Base-by-base conservation (phyloP, 1,140 invertebrate genomes). In the Platyscapa corneri region DNA sequence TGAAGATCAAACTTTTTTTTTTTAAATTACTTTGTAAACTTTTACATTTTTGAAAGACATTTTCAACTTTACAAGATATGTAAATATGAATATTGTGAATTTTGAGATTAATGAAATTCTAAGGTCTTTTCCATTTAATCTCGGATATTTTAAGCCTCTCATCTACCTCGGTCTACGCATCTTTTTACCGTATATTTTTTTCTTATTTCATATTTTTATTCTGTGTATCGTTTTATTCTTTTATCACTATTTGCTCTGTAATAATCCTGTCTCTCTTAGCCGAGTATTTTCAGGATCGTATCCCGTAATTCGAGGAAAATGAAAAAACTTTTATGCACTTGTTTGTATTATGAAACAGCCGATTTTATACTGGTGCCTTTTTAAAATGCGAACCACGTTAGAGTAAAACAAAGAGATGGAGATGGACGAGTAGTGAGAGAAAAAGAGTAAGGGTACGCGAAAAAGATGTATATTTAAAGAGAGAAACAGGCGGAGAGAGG, bases 321-420 rank as follows among this genome's bases (percentile, higher is more conserved):
- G 67, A 85, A 80, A 75, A 85, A 85, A 85, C 77, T 85, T 80
- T 80, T 78, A 80, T 74, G 67, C 53, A 80, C 49, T 85, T 84
- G 82, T 84, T 84, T 84, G 83, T 79, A 84, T 78, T 78, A 78
- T 79, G 76, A 78, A 84, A 84, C 64, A 78, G 75, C 32, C 72
- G 76, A 75, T 42, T 79, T 78, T 78, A 78, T 65, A 84, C 79
- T 84, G 46, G 60, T 64, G 83, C 75, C 60, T 70, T 78, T 70
- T 78, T 78, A 72, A 79, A 83, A 83, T 49, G 34, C 64, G 79
- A 37, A 30, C 20, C 27, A 49, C 39, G 56, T 60, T 60, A 60
- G 27, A 60, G 49, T 10, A 14, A 53, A 53, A 60, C 20, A 60
- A 23, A 60, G 56, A 60, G 23, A 60, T 60, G 14, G 23, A 60